Conservation (phyloP, 2,113 vertebrate species). For the Stigmatopora argus region DNA sequence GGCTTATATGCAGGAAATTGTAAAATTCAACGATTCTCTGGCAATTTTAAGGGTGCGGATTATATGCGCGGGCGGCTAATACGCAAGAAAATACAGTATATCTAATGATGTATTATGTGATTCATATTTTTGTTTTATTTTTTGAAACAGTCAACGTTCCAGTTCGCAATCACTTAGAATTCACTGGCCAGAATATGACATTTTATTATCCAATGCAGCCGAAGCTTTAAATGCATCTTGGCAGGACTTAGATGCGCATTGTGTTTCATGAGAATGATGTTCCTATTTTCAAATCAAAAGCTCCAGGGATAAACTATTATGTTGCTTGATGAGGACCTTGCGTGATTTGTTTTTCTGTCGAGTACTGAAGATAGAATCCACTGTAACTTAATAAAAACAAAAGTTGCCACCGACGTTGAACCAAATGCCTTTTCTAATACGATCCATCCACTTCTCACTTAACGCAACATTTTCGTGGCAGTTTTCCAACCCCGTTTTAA, state of each 20-base stretch:
- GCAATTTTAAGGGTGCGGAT: no score
- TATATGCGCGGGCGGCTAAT: no score
- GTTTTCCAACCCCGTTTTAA: constrained; percentile 32
- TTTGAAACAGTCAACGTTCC: neutral
- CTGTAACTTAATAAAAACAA: no score
- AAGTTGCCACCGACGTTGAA: neutral
- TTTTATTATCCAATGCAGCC: neutral
- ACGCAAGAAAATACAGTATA: no score
- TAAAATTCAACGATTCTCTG: no score
- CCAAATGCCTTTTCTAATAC: neutral
- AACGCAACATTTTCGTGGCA: constrained; percentile 4
- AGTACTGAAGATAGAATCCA: no score
- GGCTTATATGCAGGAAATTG: no score
- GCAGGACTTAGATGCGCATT: neutral
- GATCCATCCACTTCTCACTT: neutral
- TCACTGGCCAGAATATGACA: neutral
- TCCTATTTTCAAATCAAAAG: neutral
- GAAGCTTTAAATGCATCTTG: neutral
- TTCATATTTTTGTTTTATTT: neutral
- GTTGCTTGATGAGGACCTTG: neutral
- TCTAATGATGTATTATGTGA: neutral
- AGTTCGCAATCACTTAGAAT: neutral
- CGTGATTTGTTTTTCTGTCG: neutral
- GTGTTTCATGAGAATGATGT: neutral
- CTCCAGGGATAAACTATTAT: neutral